A percentile compares a stretch with the other conserved stretches of the same genome.
Evolutionary conservation across 2,888 invertebrate genomes (phyloP).

Genomic region (Petrolisthes manimaculis): DNA sequence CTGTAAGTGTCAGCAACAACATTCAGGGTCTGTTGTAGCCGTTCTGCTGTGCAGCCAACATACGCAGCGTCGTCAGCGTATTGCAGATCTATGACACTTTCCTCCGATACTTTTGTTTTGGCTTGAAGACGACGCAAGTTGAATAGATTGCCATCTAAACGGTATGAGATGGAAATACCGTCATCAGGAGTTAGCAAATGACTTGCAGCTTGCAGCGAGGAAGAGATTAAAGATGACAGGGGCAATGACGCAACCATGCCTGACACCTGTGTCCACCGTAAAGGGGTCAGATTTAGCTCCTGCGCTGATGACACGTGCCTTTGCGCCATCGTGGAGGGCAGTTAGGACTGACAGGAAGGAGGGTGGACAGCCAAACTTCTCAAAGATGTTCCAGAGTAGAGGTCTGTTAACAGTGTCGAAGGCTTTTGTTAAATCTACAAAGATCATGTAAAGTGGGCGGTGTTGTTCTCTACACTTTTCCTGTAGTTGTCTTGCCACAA

Average conservation of each 20-base stretch:
- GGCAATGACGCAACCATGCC: neutral
- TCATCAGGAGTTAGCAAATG: no score
- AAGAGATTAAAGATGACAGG: neutral
- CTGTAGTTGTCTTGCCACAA: neutral
- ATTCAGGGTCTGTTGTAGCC: no score
- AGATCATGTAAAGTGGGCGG: neutral
- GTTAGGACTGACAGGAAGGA: neutral
- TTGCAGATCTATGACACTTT: no score
- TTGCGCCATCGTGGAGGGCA: neutral
- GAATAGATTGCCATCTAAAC: no score
- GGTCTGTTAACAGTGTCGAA: slow-evolving; percentile 15
- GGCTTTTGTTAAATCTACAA: slow-evolving; percentile 23
- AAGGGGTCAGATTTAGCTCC: neutral
- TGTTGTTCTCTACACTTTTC: neutral
- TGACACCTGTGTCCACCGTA: neutral
- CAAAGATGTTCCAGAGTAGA: neutral
- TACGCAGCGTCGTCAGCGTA: no score
- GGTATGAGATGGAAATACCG: no score
- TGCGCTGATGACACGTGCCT: neutral
- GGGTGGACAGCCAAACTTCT: slow-evolving; percentile 1
- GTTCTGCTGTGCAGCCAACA: no score
- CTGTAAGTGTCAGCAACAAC: no score
- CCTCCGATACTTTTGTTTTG: no score
- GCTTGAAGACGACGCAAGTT: no score
- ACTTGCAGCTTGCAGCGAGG: no score